Conservation (phyloP, 2,888 invertebrate species). For the Cyrtodaria siliqua region DNA sequence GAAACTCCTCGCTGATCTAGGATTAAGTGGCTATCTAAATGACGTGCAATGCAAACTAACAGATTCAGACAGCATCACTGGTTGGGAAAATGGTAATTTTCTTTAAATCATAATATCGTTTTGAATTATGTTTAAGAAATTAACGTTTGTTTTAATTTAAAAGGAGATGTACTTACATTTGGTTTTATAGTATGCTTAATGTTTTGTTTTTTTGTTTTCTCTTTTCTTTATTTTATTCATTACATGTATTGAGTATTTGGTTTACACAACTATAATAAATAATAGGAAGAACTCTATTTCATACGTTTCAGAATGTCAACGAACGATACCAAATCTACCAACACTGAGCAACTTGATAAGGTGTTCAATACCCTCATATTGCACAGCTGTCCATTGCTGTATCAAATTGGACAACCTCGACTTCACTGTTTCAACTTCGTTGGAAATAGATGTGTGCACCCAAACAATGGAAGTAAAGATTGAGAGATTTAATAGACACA, state of each 20-base stretch:
- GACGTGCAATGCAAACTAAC: background rate
- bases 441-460: constrained; percentile 42
- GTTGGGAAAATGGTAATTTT: no score
- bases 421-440: constrained; percentile 10
- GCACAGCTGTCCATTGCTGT: constrained; percentile 46
- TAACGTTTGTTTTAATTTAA: no score
- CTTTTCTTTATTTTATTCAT: no score
- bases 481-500: constrained; percentile 34
- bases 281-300: no score
- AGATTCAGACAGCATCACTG: no score
- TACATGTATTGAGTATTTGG: no score
- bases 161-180: no score
- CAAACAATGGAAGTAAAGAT: constrained; percentile 30
- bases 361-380: constrained; percentile 33
- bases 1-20: constrained; percentile 18
- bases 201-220: no score
- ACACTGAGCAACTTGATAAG: background rate
- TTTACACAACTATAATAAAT: no score
- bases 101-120: no score
- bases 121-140: no score
- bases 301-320: constrained; percentile 24
- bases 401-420: constrained; percentile 25
- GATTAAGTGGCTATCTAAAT: constrained; percentile 13
- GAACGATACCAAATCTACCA: background rate
- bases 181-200: no score